Conservation (phyloP, 2,113 vertebrate genomes). For the Crypturellus undulatus region DNA sequence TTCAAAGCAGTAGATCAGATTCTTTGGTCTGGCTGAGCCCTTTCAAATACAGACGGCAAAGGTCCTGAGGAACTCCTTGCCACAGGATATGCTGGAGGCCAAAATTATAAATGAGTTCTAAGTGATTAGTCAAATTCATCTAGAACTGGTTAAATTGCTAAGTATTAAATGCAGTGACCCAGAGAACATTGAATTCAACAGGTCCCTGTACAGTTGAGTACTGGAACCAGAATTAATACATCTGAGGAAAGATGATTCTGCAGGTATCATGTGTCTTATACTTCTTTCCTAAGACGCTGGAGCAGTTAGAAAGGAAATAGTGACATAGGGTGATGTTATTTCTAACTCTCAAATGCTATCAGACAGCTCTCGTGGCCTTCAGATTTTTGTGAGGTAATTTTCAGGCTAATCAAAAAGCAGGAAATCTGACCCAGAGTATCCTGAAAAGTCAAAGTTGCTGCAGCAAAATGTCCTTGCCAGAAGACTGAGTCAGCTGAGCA, state of each 20-base stretch:
- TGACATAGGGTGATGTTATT: neutral
- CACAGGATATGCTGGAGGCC: neutral
- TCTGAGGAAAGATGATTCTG: neutral
- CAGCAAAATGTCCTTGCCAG: neutral
- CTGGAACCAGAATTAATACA: neutral
- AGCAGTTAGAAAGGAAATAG: neutral
- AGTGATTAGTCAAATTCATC: neutral
- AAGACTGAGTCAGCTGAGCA: neutral
- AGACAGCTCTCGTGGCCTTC: neutral
- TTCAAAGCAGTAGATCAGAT: neutral
- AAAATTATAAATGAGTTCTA: neutral
- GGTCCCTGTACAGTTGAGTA: neutral
- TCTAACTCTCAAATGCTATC: neutral
- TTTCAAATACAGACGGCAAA: neutral
- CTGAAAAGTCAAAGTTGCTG: neutral
- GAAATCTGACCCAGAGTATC: neutral
- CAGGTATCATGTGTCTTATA: neutral
- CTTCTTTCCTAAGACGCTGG: neutral
- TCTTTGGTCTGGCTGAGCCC: neutral
- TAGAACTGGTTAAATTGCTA: neutral
- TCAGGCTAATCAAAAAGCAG: neutral
- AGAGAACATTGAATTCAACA: neutral
- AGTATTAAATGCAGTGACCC: neutral
- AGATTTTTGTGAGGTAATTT: neutral
- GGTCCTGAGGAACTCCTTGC: neutral